A percentile compares a stretch with the other conserved stretches of the same genome.
Evolutionary conservation across 2,888 invertebrate genomes (phyloP).

Genomic region (Acrocera orbiculus): DNA sequence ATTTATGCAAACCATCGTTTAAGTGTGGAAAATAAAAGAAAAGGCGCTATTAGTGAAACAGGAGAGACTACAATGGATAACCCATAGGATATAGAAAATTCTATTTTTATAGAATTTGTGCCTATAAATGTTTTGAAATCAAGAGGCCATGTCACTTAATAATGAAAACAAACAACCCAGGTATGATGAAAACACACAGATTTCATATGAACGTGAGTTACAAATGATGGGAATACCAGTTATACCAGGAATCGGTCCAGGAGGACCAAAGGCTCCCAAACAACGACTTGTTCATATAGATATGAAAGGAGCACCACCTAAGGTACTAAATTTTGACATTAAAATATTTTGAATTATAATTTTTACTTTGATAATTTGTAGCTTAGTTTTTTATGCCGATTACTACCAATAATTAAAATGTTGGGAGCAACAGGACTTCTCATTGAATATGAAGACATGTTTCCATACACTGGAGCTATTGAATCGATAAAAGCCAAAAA

Average conservation of each 20-base stretch:
- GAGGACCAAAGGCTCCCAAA: conserved; percentile 24
- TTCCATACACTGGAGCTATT: conserved; percentile 48
- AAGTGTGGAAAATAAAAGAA: too few relatives aligned
- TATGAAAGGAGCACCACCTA: conserved; percentile 60
- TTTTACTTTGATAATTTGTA: conserved; percentile 22
- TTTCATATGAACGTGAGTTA: conserved; percentile 29
- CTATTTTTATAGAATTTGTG: too few relatives aligned
- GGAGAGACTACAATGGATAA: too few relatives aligned
- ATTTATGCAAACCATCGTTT: too few relatives aligned
- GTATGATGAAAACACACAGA: too few relatives aligned
- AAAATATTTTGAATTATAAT: too few relatives aligned
- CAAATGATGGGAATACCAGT: conserved; percentile 30
- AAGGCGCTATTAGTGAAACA: too few relatives aligned
- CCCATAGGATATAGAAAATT: too few relatives aligned
- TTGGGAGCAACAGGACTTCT: conserved; percentile 55
- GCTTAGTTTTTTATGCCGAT: conserved; percentile 38
- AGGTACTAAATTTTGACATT: conserved; percentile 22
- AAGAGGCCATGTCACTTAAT: conserved; percentile 24
- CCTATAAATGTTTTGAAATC: too few relatives aligned
- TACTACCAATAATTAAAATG: conserved; percentile 38
- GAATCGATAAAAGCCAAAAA: conserved; percentile 37
- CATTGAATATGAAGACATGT: conserved; percentile 69
- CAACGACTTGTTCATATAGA: conserved; percentile 54
- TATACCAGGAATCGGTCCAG: conserved; percentile 27
- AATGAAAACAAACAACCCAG: conserved; percentile 25